Evolutionary conservation across 2,888 invertebrate species (phyloP).

Genomic region (Drosophila macrospina): DNA sequence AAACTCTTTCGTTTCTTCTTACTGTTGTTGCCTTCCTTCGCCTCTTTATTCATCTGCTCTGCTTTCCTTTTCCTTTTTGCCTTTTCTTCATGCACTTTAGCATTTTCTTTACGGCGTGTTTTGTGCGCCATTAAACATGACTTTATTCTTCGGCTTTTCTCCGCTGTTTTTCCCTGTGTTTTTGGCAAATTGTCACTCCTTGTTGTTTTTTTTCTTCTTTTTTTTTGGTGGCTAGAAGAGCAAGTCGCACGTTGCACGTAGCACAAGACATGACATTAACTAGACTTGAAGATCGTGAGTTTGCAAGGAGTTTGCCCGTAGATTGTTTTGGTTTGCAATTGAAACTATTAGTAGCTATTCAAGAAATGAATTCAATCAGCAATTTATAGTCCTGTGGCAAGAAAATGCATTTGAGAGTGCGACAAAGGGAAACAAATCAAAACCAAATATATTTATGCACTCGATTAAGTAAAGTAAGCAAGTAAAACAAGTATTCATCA

Average conservation of each 20-base stretch:
- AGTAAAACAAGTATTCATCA: no score
- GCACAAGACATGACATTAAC: constrained; percentile 56
- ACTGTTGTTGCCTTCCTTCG: no score
- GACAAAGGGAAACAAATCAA: not conserved
- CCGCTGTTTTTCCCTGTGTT: constrained; percentile 5
- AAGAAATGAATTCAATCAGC: constrained; percentile 4
- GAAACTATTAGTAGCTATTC: constrained; percentile 18
- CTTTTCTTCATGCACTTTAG: constrained; percentile 41
- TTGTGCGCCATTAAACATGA: constrained; percentile 79
- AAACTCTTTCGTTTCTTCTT: constrained; percentile 2
- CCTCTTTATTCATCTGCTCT: not conserved
- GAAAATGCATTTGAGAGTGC: constrained; percentile 31
- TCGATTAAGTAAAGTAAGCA: no score
- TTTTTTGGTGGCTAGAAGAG: constrained; percentile 20
- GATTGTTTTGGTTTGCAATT: constrained; percentile 17
- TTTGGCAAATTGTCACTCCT: constrained; percentile 67
- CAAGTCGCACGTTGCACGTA: constrained; percentile 62
- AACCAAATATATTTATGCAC: no score
- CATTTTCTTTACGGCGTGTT: constrained; percentile 63
- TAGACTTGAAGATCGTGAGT: constrained; percentile 33
- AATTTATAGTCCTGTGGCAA: not conserved
- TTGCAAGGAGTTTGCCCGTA: constrained; percentile 10
- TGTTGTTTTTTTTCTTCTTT: no score
- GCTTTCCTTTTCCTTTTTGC: constrained; percentile 29
- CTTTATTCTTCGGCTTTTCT: constrained; percentile 64